Evolutionary conservation across 1,140 invertebrate species (phyloP), one percentile per base, ranked within the genome.

Genomic region (Meloidogyne exigua): DNA sequence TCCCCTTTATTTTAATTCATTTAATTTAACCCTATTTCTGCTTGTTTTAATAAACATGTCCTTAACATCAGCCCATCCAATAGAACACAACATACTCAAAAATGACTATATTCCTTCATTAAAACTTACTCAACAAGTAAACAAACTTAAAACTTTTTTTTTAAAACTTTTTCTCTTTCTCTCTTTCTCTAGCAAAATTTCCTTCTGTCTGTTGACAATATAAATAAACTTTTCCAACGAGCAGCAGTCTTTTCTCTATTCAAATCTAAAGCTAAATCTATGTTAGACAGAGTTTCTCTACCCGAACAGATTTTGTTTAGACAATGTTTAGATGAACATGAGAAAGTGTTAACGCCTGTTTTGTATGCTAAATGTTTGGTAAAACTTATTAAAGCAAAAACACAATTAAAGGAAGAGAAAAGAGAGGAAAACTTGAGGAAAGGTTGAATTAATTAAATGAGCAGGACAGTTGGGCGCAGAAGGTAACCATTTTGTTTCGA

Each of bases 351-450:
- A 64, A 26, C 39, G 12, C 72, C 72, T 21, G 57, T 73, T 5
- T 18, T 5, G 26, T 73, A 64, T 36, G 72, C 72, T 10, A 73
- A 73, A 64, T 73, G 72, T 65, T 39, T 73, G 12, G 57, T 62
- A n/a, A 73, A 32, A 26, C 28, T 73, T 57, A 73, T 73, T 25
- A 62, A 32, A 36, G 13, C 49, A 62, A 36, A 39, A 73, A 36
- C 64, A 25, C 57, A 12, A 18, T 26, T 26, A 11, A 73, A 26
- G 5, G 72, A 32, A 36, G 23, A 28, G 23, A 57, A 23, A 18
- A 68, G 9, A 5, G 21, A 11, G 32, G 57, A 62, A 65, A 18
- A 32, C 18, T 62, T 62, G 62, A 49, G 39, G 57, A 64, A 49
- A 68, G 39, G 62, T 65, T 28, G 23, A 15, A 12, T 13, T 15